Conservation (phyloP, 1,140 invertebrate genomes). For the Cydia strobilella region DNA sequence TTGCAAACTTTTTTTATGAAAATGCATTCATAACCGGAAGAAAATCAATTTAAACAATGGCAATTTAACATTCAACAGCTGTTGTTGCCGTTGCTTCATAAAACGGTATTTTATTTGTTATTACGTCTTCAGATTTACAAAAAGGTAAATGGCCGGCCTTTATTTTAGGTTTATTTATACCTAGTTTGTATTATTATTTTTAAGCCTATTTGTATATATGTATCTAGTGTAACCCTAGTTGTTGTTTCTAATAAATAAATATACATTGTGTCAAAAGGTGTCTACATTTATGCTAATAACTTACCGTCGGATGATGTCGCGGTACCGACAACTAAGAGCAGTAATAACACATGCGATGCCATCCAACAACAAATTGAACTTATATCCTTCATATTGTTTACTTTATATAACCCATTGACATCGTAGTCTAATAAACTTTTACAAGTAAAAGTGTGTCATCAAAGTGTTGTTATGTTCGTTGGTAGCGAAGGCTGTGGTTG, state of each 20-base stretch:
- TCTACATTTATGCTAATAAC: slow-evolving; percentile 39
- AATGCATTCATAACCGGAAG: no score
- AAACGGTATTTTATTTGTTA: slow-evolving; percentile 1
- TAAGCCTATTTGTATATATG: no score
- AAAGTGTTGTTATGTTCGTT: slow-evolving; percentile 59
- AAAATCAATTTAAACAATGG: no score
- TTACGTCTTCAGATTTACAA: slow-evolving; percentile 2
- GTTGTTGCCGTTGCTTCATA: slow-evolving; percentile 4
- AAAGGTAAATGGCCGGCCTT: no score
- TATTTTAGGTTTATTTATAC: no score
- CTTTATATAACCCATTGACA: slow-evolving; percentile 52
- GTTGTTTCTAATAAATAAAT: no score
- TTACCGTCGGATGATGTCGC: slow-evolving; percentile 66
- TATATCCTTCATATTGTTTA: slow-evolving; percentile 54
- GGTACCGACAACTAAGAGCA: slow-evolving; percentile 53
- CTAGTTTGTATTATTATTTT: no score
- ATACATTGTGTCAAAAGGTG: no score
- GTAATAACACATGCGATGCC: slow-evolving; percentile 46
- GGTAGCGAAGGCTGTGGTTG: slow-evolving; percentile 53
- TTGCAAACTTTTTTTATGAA: no score
- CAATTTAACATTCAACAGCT: slow-evolving; percentile 19
- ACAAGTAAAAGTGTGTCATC: slow-evolving; percentile 54
- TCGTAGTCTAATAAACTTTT: slow-evolving; percentile 62
- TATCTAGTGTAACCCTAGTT: no score
- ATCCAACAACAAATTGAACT: slow-evolving; percentile 51